Evolutionary conservation across 2,113 vertebrate species (phyloP).

Genomic region (Perca flavescens): DNA sequence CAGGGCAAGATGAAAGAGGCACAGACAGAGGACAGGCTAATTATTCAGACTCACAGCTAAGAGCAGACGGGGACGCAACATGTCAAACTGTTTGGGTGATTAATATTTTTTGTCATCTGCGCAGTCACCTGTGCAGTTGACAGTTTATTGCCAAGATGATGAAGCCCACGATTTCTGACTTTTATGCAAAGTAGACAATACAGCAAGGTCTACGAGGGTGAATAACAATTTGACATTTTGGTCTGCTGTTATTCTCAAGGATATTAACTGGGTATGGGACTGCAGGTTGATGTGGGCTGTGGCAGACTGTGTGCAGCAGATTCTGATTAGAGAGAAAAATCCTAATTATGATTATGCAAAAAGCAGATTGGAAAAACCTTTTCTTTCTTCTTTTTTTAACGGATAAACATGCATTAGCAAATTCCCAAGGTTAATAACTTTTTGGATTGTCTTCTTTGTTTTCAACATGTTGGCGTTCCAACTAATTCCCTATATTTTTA

Average conservation of each 20-base stretch:
- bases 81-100: slow-evolving; percentile 78
- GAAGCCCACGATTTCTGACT: slow-evolving; percentile 46
- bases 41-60: slow-evolving; percentile 79
- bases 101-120: slow-evolving; percentile 71
- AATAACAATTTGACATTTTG: slow-evolving; percentile 67
- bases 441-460: slow-evolving; percentile 12
- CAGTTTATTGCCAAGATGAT: slow-evolving; percentile 50
- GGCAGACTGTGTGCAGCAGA: slow-evolving; percentile 1
- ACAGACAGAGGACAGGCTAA: slow-evolving; percentile 70
- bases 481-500: background rate
- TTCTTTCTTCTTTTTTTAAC: background rate
- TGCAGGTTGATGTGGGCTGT: slow-evolving; percentile 47
- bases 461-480: background rate
- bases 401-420: slow-evolving; percentile 44
- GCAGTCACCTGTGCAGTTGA: slow-evolving; percentile 66
- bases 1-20: slow-evolving; percentile 69
- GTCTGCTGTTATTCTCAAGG: slow-evolving; percentile 49
- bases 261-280: slow-evolving; percentile 48
- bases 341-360: slow-evolving; percentile 55
- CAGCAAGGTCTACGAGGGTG: slow-evolving; percentile 50
- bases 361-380: slow-evolving; percentile 24
- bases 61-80: slow-evolving; percentile 64
- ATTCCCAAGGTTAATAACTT: slow-evolving; percentile 46
- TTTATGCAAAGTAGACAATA: slow-evolving; percentile 62
- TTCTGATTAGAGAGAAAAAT: slow-evolving; percentile 60